A percentile compares a stretch with the other conserved stretches of the same genome.
These are phyloP conservation scores for Porites rus DNA, from an alignment of 92 coral and sea anemone genomes.

Conservation along the genomic window DNA sequence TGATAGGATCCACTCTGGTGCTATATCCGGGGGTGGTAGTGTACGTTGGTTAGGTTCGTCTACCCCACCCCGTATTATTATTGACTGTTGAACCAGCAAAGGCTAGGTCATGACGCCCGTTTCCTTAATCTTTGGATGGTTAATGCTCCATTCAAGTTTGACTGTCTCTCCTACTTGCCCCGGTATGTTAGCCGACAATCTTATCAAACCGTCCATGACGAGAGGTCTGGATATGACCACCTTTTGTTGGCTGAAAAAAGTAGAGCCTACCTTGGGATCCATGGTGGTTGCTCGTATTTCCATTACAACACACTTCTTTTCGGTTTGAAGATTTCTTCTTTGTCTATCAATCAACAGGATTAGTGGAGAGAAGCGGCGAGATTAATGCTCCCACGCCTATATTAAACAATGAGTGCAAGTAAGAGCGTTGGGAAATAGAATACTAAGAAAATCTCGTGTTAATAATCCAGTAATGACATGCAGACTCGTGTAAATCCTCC, in stretches of 20 bases:
- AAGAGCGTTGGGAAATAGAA: too few species aligned
- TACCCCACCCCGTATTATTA: conserved; percentile 17
- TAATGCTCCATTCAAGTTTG: conserved; percentile 36
- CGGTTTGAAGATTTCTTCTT: not conserved
- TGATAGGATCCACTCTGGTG: conserved; percentile 32
- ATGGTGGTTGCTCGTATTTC: not conserved
- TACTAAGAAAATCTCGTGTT: too few species aligned
- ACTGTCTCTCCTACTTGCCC: conserved; percentile 27
- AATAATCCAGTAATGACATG: too few species aligned
- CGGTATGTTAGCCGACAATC: conserved; percentile 39
- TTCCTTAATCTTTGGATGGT: conserved; percentile 28
- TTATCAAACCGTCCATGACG: conserved; percentile 45
- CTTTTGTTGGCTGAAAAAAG: conserved; percentile 17
- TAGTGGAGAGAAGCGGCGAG: not conserved
- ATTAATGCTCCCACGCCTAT: too few species aligned
- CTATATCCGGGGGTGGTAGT: conserved; percentile 32
- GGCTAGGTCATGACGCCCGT: conserved; percentile 36
- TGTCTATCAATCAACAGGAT: conserved; percentile 34
- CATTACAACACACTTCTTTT: too few species aligned
- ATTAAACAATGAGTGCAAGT: too few species aligned
- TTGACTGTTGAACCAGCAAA: conserved; percentile 45
- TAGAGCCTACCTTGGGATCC: conserved; percentile 39
- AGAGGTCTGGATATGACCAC: not conserved
- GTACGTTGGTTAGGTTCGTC: conserved; percentile 20
- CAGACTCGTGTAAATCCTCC: too few species aligned